Evolutionary conservation across 2,113 vertebrate species (phyloP).

Genomic region (Brachionichthys hirsutus): DNA sequence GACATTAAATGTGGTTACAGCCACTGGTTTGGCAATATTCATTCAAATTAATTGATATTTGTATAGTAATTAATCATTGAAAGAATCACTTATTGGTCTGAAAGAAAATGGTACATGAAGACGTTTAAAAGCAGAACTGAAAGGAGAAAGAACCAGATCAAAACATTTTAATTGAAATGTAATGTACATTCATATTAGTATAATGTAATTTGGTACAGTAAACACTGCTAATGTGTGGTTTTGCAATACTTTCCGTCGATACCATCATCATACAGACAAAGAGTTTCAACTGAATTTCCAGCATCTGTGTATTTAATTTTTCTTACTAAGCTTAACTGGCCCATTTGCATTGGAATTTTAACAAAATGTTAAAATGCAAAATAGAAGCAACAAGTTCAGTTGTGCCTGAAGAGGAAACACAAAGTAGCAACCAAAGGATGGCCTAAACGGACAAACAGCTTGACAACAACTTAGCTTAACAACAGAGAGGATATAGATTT

Average conservation of each 20-base stretch:
- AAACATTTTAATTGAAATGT: slow-evolving; percentile 58
- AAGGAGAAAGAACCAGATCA: slow-evolving; percentile 26
- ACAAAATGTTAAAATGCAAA: slow-evolving; percentile 42
- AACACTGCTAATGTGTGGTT: slow-evolving; percentile 52
- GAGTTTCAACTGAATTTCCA: slow-evolving; percentile 24
- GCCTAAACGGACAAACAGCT: slow-evolving; percentile 23
- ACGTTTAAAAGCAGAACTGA: not conserved
- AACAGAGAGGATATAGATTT: slow-evolving; percentile 59
- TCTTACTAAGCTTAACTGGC: slow-evolving; percentile 43
- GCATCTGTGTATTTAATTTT: slow-evolving; percentile 25
- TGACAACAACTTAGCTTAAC: slow-evolving; percentile 17
- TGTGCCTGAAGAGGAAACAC: slow-evolving; percentile 10
- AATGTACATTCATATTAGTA: slow-evolving; percentile 75
- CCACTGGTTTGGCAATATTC: not conserved
- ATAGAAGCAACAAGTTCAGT: slow-evolving; percentile 23
- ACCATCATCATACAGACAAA: slow-evolving; percentile 37
- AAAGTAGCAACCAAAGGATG: slow-evolving; percentile 18
- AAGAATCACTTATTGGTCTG: not conserved
- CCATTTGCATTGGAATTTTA: slow-evolving; percentile 42
- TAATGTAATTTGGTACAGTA: slow-evolving; percentile 62
- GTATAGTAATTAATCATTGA: not conserved
- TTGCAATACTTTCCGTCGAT: slow-evolving; percentile 23
- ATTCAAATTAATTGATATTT: not conserved
- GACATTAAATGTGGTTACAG: not conserved
- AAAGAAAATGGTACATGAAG: not conserved